phyloP scores from a whole-genome alignment of 2,888 invertebrate species.

The Microctonus aethiopoides region DNA sequence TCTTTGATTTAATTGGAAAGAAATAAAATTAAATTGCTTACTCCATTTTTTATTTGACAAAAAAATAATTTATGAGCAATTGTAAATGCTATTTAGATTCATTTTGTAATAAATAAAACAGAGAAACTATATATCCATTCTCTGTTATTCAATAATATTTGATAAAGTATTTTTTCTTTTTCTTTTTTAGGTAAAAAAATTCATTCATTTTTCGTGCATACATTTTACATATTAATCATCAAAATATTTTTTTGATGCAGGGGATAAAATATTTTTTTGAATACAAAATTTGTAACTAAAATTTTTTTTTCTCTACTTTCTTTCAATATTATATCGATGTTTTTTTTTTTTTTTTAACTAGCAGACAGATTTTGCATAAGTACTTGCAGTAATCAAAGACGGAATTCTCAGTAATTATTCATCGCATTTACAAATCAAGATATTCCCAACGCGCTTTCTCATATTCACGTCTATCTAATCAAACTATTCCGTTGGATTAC shows the following conservation, averaged over 20 bases:
- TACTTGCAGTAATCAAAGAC: neutral
- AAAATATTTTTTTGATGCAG: neutral
- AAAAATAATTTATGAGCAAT: too few relatives aligned
- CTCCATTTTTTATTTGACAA: neutral
- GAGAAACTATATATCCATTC: neutral
- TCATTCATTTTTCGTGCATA: too few relatives aligned
- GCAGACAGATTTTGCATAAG: neutral
- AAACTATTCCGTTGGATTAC: neutral
- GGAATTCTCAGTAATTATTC: neutral
- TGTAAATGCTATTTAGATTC: too few relatives aligned
- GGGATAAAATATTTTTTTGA: neutral
- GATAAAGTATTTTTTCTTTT: slow-evolving; percentile 1
- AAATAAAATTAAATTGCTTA: neutral
- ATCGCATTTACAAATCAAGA: neutral
- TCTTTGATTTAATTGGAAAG: neutral
- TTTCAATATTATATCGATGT: neutral
- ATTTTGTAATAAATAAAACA: neutral
- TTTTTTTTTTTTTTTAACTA: neutral
- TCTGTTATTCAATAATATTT: neutral
- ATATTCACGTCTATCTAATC: neutral
- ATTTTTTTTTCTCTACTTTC: neutral
- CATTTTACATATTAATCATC: too few relatives aligned
- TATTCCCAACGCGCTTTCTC: neutral
- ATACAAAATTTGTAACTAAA: neutral
- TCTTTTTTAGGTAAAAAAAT: too few relatives aligned